A percentile compares a stretch with the other conserved stretches of the same genome.
Conservation (phyloP, 2,888 invertebrate species). For the Ennomos quercinarius region DNA sequence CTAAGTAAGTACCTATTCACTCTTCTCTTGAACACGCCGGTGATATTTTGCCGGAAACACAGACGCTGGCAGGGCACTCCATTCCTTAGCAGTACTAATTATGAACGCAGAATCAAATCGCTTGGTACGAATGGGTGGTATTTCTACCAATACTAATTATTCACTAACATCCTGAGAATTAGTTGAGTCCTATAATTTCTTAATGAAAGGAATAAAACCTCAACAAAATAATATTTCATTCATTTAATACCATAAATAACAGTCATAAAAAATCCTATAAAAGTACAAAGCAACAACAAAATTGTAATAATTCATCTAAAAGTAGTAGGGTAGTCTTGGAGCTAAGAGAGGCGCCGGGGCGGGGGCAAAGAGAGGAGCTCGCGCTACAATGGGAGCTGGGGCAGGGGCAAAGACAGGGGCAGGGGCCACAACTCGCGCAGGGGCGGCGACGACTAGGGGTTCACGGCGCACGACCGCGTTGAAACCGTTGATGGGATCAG, state of each 20-base stretch:
- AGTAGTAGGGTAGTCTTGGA: slow-evolving; percentile 71
- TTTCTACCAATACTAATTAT: too few species aligned
- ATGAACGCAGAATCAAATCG: too few species aligned
- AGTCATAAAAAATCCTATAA: slow-evolving; percentile 66
- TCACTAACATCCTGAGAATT: too few species aligned
- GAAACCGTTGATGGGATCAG: slow-evolving; percentile 84
- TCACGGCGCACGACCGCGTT: slow-evolving; percentile 85
- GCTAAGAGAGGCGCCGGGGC: slow-evolving; percentile 56
- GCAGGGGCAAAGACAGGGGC: slow-evolving; percentile 56
- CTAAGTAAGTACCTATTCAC: too few species aligned
- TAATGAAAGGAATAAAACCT: too few species aligned
- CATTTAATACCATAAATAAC: slow-evolving; percentile 77
- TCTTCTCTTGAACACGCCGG: too few species aligned
- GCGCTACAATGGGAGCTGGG: slow-evolving; percentile 16
- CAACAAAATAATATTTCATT: slow-evolving; percentile 41
- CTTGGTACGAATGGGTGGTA: too few species aligned
- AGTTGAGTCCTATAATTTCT: too few species aligned
- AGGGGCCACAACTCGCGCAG: slow-evolving; percentile 59
- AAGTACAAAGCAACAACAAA: slow-evolving; percentile 67
- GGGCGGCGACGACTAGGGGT: slow-evolving; percentile 65
- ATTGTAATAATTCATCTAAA: slow-evolving; percentile 81
- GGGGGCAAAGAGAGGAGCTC: slow-evolving; percentile 42
- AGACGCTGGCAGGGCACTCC: too few species aligned
- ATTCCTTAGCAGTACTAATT: too few species aligned
- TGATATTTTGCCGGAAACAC: too few species aligned